These are phyloP conservation scores for Sandelia bainsii DNA, from an alignment of 2,797 vertebrate species.

Conservation along the genomic window DNA sequence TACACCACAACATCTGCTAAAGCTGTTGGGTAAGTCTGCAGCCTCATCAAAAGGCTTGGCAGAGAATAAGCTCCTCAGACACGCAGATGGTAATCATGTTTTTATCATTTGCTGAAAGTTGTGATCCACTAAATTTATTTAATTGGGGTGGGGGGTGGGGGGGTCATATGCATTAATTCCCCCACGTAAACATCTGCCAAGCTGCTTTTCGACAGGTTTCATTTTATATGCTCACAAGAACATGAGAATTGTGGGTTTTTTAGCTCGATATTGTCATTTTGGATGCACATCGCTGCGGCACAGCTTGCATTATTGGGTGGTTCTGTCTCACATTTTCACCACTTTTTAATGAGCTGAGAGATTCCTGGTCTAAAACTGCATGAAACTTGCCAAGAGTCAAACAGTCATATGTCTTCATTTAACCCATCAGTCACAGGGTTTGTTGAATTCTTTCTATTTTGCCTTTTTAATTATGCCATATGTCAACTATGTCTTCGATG, in stretches of 20 bases:
- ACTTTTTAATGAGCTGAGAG: conserved; percentile 57
- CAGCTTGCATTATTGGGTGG: conserved; percentile 46
- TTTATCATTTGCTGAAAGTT: conserved; percentile 76
- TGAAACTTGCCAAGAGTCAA: conserved; percentile 20
- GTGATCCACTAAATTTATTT: conserved; percentile 73
- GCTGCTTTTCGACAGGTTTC: conserved; percentile 63
- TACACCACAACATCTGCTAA: conserved; percentile 75
- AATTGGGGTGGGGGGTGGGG: conserved; percentile 48
- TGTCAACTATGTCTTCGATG: not conserved
- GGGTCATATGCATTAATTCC: conserved; percentile 48
- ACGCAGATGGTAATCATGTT: conserved; percentile 73
- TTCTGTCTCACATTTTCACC: conserved; percentile 63
- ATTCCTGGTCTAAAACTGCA: conserved; percentile 38
- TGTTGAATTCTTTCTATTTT: conserved; percentile 6
- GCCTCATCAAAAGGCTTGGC: conserved; percentile 75
- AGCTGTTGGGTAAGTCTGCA: conserved; percentile 69
- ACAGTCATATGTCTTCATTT: conserved; percentile 36
- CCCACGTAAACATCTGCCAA: conserved; percentile 62
- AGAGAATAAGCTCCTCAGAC: conserved; percentile 62
- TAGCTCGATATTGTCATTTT: conserved; percentile 52
- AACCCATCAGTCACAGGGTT: conserved; percentile 17
- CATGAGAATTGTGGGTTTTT: conserved; percentile 42
- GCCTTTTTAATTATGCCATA: not conserved
- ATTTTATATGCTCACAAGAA: conserved; percentile 55
- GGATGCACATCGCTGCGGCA: conserved; percentile 31